Evolutionary conservation across 1,140 invertebrate species (phyloP).

Genomic region (Formica selysi): DNA sequence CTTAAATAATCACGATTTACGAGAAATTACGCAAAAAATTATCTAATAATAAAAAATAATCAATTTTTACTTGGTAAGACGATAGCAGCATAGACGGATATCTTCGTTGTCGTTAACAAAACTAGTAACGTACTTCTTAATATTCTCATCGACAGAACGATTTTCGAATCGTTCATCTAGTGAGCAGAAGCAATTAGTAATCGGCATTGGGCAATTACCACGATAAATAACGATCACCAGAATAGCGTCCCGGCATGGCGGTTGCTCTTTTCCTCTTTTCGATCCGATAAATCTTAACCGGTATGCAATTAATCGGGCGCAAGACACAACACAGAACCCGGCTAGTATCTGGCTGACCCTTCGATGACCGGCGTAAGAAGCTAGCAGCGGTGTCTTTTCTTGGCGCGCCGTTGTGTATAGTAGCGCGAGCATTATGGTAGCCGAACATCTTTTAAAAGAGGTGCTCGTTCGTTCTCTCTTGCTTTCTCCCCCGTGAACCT

Average conservation of each 20-base stretch:
- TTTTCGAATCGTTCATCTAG: constrained; percentile 46
- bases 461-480: neutral
- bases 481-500: constrained; percentile 17
- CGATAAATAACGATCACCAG: constrained; percentile 70
- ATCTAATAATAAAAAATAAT: constrained; percentile 3
- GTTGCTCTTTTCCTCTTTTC: constrained; percentile 37
- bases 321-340: constrained; percentile 76
- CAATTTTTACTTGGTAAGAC: neutral
- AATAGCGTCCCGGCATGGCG: constrained; percentile 73
- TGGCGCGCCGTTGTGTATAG: constrained; percentile 66
- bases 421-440: constrained; percentile 66
- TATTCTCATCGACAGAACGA: constrained; percentile 52
- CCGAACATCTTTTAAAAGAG: constrained; percentile 52
- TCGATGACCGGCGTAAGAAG: constrained; percentile 72
- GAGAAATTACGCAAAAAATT: neutral
- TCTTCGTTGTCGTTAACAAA: neutral
- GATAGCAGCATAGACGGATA: neutral
- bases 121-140: neutral
- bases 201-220: constrained; percentile 75
- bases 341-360: constrained; percentile 80
- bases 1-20: neutral
- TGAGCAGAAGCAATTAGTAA: constrained; percentile 77
- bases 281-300: constrained; percentile 78
- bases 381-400: constrained; percentile 67
- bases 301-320: constrained; percentile 81